These are phyloP conservation scores for Dromaius novaehollandiae DNA, from an alignment of 2,113 vertebrate species.

Conservation along the genomic window DNA sequence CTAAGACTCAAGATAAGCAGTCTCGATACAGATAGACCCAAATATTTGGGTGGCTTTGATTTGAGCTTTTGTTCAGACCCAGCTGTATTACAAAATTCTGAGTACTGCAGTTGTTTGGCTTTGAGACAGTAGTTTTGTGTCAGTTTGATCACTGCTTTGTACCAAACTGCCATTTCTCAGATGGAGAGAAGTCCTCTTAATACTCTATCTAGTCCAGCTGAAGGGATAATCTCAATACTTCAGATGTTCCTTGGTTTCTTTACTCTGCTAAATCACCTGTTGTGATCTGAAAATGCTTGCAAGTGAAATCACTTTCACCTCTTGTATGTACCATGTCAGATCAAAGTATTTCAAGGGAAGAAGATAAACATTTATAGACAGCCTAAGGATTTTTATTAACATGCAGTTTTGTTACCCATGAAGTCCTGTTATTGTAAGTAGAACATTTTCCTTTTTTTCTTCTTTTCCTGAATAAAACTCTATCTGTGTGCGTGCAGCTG, in stretches of 20 bases:
- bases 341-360: not conserved
- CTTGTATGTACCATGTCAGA: not conserved
- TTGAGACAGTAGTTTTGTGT: not conserved
- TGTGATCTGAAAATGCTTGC: not conserved
- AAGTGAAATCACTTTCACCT: not conserved
- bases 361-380: not conserved
- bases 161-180: not conserved
- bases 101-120: not conserved
- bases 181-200: not conserved
- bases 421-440: not conserved
- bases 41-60: not conserved
- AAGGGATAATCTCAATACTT: not conserved
- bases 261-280: not conserved
- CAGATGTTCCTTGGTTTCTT: rapidly evolving
- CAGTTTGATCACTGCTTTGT: not conserved
- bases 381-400: not conserved
- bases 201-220: not conserved
- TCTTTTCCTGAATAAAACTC: not conserved
- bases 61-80: not conserved
- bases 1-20: not conserved
- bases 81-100: not conserved
- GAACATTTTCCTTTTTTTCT: rapidly evolving
- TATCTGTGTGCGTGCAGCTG: not conserved
- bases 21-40: not conserved
- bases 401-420: not conserved